Evolutionary conservation across 2,888 invertebrate species (phyloP), one percentile per base, ranked within the genome.

Genomic region (Crossocerus cetratus): DNA sequence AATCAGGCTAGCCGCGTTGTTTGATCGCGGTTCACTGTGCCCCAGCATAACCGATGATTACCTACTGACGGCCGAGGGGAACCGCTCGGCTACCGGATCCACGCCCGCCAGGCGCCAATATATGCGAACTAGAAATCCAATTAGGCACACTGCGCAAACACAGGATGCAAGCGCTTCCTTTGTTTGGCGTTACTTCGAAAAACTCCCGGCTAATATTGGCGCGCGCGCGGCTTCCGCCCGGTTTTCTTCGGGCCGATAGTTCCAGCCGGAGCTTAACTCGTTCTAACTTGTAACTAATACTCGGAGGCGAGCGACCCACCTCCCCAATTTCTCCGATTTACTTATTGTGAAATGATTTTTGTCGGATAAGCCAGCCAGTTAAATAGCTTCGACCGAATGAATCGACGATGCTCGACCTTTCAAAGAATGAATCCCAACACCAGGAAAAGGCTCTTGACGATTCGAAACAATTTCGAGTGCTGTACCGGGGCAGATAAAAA

Each of bases 151-250:
- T 73, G 79, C 69, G 82, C 81, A 85, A 83, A 84, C 81, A 84
- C 75, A 80, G 83, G 83, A 84, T 85, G 84, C 83, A 84, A 82
- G 84, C 84, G 83, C 81, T 83, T 81, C 78, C 81, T 83, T 80
- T 77, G 76, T 80, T 83, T 77, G 82, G 77, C 32, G 32, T 65
- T 83, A 78, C 77, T 79, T 76, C 78, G 78, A 82, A 84, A 83
- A 86, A 84, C 80, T 83, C 80, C 79, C 83, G 77, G 80, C 84
- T 85, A 87, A 86, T 85, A 86, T 86, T 86, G 84, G 84, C 77
- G 72, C 62, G 69, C 62, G 69, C 69, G 73, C 66, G 76, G 76
- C 32, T 54, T 56, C 70, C 72, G 80, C 74, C 32, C 32, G 32
- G 32, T 11, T 32, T 32, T 32, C 32, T 32, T 32, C 32, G 8